Evolutionary conservation across 2,797 vertebrate species (phyloP).

Genomic region (Bradypodion ventrale): DNA sequence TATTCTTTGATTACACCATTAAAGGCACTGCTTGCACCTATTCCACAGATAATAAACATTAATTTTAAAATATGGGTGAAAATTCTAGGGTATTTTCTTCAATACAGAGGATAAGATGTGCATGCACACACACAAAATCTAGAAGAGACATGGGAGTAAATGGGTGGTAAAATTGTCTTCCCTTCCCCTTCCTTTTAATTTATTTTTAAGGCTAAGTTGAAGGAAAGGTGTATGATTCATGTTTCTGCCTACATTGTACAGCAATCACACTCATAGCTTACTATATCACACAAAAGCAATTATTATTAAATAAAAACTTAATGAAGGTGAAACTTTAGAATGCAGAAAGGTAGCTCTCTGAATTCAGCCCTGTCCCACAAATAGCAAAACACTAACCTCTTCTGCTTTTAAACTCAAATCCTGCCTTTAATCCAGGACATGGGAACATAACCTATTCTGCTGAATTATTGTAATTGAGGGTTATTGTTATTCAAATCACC

Average conservation of each 20-base stretch:
- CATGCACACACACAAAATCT: not conserved
- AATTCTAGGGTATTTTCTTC: not conserved
- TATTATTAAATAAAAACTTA: conserved; percentile 22
- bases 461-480: not conserved
- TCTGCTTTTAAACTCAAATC: not conserved
- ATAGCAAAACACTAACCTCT: conserved; percentile 28
- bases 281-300: not conserved
- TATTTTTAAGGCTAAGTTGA: conserved; percentile 36
- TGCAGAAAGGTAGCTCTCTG: conserved; percentile 28
- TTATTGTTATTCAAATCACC: conserved; percentile 21
- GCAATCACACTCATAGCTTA: conserved; percentile 21
- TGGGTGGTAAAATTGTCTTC: not conserved
- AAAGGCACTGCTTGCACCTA: not conserved
- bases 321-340: conserved; percentile 19
- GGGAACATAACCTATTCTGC: conserved; percentile 35
- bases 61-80: not conserved
- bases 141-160: not conserved
- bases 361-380: conserved; percentile 23
- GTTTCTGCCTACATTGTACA: conserved; percentile 40
- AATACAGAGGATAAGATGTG: not conserved
- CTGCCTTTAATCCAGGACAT: conserved; percentile 18
- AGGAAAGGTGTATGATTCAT: conserved; percentile 13
- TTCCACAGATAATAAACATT: not conserved
- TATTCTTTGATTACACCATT: not conserved
- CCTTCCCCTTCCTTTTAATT: not conserved